A percentile compares a stretch with the other conserved stretches of the same genome.
Evolutionary conservation across 2,888 invertebrate genomes (phyloP).

Genomic region (Caenorhabditis panamensis): DNA sequence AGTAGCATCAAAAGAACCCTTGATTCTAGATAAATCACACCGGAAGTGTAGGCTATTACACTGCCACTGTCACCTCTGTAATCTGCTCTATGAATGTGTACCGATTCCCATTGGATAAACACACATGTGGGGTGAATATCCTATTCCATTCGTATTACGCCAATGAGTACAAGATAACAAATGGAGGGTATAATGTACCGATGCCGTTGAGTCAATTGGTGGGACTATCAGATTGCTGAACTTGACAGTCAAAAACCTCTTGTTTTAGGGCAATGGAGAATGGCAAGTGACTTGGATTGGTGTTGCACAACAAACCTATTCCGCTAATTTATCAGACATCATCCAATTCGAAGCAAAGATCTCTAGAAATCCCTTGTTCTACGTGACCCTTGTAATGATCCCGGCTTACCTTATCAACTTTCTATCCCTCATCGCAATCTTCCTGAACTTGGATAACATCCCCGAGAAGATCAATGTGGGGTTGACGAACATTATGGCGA

Average conservation of each 20-base stretch:
- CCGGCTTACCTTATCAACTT: constrained; percentile 58
- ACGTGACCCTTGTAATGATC: constrained; percentile 54
- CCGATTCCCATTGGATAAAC: constrained; percentile 44
- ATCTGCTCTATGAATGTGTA: constrained; percentile 33
- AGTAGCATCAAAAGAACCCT: not conserved
- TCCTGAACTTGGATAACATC: constrained; percentile 38
- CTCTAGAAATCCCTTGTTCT: constrained; percentile 57
- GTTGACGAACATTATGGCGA: constrained; percentile 61
- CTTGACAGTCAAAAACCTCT: not conserved
- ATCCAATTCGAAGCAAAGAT: constrained; percentile 32
- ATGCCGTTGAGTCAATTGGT: constrained; percentile 2
- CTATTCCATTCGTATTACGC: constrained; percentile 46
- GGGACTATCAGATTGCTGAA: no score
- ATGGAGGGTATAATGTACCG: not conserved
- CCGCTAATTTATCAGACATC: not conserved
- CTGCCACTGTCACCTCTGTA: constrained; percentile 37
- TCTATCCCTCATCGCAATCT: constrained; percentile 51
- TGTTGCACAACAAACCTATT: not conserved
- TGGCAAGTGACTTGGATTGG: constrained; percentile 42
- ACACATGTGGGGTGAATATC: constrained; percentile 39
- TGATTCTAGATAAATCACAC: constrained; percentile 13
- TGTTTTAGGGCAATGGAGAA: constrained; percentile 46
- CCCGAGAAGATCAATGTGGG: constrained; percentile 31
- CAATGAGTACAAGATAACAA: constrained; percentile 26
- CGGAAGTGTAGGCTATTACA: constrained; percentile 45